Conservation (phyloP, 2,113 vertebrate species). For the Camelus dromedarius region DNA sequence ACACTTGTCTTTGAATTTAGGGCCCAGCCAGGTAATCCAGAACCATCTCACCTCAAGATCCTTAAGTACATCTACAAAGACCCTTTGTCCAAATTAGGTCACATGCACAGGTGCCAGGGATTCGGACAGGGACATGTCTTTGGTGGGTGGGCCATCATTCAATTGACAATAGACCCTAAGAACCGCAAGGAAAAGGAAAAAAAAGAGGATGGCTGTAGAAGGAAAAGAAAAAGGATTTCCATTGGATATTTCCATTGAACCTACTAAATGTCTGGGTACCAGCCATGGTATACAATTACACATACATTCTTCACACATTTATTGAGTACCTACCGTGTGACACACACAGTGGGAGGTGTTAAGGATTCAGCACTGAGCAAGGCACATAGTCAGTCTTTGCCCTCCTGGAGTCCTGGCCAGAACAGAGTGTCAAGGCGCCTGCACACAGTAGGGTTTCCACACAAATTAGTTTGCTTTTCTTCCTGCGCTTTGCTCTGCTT, state of each 20-base stretch:
- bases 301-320: rapidly evolving
- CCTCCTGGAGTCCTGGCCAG: rapidly evolving
- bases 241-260: not conserved
- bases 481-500: not conserved
- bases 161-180: not conserved
- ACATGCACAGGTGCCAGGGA: not conserved
- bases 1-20: not conserved
- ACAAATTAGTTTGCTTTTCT: rapidly evolving
- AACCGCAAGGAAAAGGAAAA: not conserved
- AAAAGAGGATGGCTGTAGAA: not conserved
- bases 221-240: not conserved
- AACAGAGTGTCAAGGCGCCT: rapidly evolving
- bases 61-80: not conserved
- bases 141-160: not conserved
- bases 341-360: rapidly evolving
- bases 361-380: rapidly evolving
- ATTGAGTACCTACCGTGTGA: not conserved
- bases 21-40: not conserved
- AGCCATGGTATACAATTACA: rapidly evolving
- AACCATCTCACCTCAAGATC: not conserved
- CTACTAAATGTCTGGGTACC: no score
- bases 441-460: not conserved
- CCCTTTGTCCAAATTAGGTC: not conserved
- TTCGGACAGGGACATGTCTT: rapidly evolving
- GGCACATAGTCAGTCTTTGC: rapidly evolving